Evolutionary conservation across 2,113 vertebrate genomes (phyloP).

Genomic region (Python bivittatus): DNA sequence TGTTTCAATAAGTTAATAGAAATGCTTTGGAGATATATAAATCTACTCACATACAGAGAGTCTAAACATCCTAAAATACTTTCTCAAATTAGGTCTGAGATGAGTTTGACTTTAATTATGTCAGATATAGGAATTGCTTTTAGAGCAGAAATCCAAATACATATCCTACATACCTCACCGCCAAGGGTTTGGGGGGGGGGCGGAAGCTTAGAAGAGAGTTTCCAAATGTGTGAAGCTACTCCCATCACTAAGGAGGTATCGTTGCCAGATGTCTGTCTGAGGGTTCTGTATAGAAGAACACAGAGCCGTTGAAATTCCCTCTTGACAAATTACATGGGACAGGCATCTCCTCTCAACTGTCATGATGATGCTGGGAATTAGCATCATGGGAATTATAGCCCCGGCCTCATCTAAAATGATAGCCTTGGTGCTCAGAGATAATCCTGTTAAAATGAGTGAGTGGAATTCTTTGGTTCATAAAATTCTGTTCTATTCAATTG

Average conservation of each 20-base stretch:
- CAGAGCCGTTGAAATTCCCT: neutral
- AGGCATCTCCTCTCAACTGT: neutral
- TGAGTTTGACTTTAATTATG: neutral
- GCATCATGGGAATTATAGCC: neutral
- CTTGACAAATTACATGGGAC: neutral
- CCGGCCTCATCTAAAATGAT: neutral
- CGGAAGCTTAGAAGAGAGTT: neutral
- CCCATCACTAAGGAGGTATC: neutral
- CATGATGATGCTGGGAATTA: neutral
- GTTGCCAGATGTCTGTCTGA: neutral
- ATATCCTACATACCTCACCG: neutral
- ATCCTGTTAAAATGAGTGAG: neutral
- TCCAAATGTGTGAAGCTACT: neutral
- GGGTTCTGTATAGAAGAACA: neutral
- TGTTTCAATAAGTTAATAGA: conserved; percentile 1
- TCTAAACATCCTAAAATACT: neutral
- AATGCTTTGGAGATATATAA: neutral
- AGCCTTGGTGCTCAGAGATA: neutral
- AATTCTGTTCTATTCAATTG: neutral
- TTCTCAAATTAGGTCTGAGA: neutral
- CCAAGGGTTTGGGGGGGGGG: neutral
- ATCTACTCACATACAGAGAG: neutral
- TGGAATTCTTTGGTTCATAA: neutral
- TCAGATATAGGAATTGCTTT: neutral
- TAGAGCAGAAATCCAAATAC: neutral